Evolutionary conservation across 2,797 vertebrate species (phyloP).

Genomic region (Brotogeris chrysoptera): DNA sequence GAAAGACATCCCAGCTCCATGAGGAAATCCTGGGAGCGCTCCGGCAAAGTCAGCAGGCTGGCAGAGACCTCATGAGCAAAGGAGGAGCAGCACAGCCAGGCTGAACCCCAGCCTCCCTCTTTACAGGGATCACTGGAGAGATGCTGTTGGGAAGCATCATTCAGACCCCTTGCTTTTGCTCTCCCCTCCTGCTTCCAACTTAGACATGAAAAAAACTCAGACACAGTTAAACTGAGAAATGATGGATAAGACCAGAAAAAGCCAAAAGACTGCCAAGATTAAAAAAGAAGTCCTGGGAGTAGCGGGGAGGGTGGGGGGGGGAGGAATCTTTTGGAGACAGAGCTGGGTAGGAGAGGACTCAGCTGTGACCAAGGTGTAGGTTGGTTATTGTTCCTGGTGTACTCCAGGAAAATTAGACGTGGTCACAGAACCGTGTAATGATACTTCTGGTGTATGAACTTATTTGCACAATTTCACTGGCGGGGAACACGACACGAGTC

Average conservation of each 20-base stretch:
- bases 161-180: background rate
- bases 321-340: background rate
- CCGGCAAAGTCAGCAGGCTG: background rate
- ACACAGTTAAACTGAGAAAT: rapidly evolving
- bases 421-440: background rate
- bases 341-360: background rate
- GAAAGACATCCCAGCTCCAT: background rate
- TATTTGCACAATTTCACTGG: background rate
- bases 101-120: background rate
- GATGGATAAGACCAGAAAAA: background rate
- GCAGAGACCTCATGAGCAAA: background rate
- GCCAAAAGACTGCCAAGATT: background rate
- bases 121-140: background rate
- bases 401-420: background rate
- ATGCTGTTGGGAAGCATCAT: background rate
- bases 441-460: background rate
- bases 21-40: background rate
- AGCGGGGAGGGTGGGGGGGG: rapidly evolving
- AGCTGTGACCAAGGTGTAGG: background rate
- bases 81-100: background rate
- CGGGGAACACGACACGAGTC: background rate
- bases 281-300: background rate
- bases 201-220: too few species aligned
- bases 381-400: background rate
- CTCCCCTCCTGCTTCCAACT: background rate